Conservation (phyloP, 2,888 invertebrate genomes). For the Rhamnusium bicolor region DNA sequence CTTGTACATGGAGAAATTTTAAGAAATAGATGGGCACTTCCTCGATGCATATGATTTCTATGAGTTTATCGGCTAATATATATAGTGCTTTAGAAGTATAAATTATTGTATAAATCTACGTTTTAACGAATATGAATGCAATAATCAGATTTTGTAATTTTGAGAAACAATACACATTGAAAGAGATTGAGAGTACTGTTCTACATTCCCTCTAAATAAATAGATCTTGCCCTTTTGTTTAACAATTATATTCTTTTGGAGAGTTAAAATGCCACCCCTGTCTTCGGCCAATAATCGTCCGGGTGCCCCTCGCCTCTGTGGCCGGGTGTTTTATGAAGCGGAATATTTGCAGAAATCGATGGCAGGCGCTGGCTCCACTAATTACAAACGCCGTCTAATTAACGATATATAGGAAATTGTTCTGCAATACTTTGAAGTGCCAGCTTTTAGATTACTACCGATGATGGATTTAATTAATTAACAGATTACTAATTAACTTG, state of each 20-base stretch:
- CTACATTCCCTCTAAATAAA: too few relatives aligned
- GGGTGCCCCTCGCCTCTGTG: conserved; percentile 33
- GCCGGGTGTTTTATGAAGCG: conserved; percentile 61
- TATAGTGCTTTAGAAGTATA: too few relatives aligned
- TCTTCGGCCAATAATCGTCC: conserved; percentile 30
- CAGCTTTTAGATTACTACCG: conserved; percentile 66
- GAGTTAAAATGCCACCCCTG: conserved; percentile 28
- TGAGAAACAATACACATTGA: too few relatives aligned
- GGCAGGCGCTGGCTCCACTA: conserved; percentile 65
- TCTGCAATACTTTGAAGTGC: conserved; percentile 71
- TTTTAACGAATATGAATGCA: too few relatives aligned
- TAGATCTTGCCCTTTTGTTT: neutral
- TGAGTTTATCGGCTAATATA: too few relatives aligned
- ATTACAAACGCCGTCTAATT: conserved; percentile 71
- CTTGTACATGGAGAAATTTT: too few relatives aligned
- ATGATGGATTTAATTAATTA: conserved; percentile 71
- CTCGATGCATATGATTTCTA: too few relatives aligned
- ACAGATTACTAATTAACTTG: conserved; percentile 70
- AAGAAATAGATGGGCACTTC: too few relatives aligned
- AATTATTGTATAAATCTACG: too few relatives aligned
- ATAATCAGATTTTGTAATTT: too few relatives aligned
- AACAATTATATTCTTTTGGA: neutral
- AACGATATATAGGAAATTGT: conserved; percentile 71
- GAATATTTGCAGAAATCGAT: conserved; percentile 68
- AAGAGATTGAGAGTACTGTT: too few relatives aligned